phyloP scores from a whole-genome alignment of 2,797 vertebrate species.

The Sebastes dallii region DNA sequence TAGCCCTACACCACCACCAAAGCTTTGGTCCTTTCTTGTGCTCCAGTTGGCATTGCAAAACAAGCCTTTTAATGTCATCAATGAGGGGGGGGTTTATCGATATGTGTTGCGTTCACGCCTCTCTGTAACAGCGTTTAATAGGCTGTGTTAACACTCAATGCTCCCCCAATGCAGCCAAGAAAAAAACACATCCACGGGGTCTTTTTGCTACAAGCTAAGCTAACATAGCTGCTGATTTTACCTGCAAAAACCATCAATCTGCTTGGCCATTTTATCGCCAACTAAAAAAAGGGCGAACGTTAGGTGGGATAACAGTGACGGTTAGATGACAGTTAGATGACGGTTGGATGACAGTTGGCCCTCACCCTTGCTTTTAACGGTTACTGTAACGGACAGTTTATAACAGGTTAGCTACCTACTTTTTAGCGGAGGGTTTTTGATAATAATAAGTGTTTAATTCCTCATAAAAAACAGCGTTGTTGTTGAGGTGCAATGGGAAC shows the following conservation, averaged over 20 bases:
- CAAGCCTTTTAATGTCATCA: not conserved
- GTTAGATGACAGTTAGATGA: not conserved
- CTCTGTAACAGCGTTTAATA: not conserved
- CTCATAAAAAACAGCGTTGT: not conserved
- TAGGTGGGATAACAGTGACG: conserved; percentile 8
- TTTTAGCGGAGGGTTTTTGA: not conserved
- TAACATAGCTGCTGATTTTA: not conserved
- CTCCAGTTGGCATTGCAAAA: conserved; percentile 6
- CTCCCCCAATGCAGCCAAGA: conserved; percentile 24
- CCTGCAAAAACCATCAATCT: not conserved
- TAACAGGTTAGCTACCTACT: conserved; percentile 18
- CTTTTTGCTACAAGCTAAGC: conserved; percentile 24
- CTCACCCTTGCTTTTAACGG: conserved; percentile 3
- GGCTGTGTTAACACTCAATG: not conserved
- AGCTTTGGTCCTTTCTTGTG: not conserved
- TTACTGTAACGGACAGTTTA: conserved; percentile 1
- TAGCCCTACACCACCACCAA: conserved; percentile 33
- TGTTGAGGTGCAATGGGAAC: conserved; percentile 46
- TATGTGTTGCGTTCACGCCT: not conserved
- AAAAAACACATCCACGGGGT: conserved; percentile 46
- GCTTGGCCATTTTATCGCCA: not conserved
- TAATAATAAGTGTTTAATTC: not conserved
- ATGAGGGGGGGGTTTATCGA: not conserved
- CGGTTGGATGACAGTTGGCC: conserved; percentile 16
- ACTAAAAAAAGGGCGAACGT: not conserved